Conservation (phyloP, 2,797 vertebrate genomes). For the Crypturellus tataupa region DNA sequence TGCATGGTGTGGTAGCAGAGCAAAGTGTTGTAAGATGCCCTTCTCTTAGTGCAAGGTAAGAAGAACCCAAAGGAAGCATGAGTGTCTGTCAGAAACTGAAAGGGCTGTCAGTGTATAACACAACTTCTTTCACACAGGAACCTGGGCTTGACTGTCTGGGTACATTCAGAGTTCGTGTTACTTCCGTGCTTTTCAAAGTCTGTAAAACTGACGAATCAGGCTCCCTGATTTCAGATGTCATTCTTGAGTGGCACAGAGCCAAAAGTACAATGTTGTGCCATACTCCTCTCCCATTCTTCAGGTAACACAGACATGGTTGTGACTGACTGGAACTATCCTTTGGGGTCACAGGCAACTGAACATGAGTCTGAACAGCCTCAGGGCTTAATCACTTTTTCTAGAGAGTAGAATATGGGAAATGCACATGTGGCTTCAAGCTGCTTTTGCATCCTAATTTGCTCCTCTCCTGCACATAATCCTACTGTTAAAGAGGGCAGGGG, state of each 20-base stretch:
- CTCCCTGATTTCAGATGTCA: neutral
- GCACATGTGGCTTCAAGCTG: slow-evolving; percentile 55
- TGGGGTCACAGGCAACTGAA: slow-evolving; percentile 12
- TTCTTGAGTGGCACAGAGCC: neutral
- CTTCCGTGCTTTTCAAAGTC: neutral
- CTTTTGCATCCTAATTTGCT: slow-evolving; percentile 29
- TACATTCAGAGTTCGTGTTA: neutral
- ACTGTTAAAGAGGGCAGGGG: neutral
- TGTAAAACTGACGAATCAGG: neutral
- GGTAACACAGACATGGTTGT: neutral
- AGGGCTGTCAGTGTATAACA: neutral
- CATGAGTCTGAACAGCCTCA: neutral
- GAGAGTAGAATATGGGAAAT: slow-evolving; percentile 52
- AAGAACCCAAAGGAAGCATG: neutral
- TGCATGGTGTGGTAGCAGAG: neutral
- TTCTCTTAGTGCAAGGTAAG: neutral
- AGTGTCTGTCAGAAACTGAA: neutral
- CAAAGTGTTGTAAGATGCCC: neutral
- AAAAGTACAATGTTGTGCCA: neutral
- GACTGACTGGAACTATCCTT: neutral
- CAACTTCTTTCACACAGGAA: neutral
- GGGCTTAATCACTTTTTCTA: slow-evolving; percentile 21
- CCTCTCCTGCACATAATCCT: neutral
- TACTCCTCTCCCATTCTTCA: neutral
- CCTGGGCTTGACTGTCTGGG: neutral